These are phyloP conservation scores for Iphiclides podalirius DNA, from an alignment of 2,888 invertebrate species.

Conservation along the genomic window DNA sequence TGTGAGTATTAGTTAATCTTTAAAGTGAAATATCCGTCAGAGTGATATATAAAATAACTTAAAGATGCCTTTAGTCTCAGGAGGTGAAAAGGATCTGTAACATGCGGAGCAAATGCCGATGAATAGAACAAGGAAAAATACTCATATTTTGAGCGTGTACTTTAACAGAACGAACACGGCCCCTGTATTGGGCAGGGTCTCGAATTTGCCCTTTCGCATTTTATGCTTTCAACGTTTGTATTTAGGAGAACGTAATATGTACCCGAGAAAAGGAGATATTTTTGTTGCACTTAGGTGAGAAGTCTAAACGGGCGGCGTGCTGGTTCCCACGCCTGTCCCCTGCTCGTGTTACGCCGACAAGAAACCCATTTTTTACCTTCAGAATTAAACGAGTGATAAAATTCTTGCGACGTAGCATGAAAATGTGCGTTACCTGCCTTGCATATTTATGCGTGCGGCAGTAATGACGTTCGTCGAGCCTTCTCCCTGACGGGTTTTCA, in stretches of 20 bases:
- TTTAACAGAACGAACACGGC: constrained; percentile 66
- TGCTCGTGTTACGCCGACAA: constrained; percentile 70
- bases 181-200: constrained; percentile 71
- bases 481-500: constrained; percentile 59
- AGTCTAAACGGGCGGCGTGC: constrained; percentile 52
- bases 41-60: too few relatives aligned
- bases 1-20: too few relatives aligned
- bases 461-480: constrained; percentile 77
- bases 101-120: constrained; percentile 51
- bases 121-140: constrained; percentile 70
- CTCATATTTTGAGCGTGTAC: constrained; percentile 56
- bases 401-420: constrained; percentile 79
- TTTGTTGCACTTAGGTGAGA: constrained; percentile 71
- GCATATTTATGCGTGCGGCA: constrained; percentile 77
- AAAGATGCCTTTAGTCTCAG: too few relatives aligned
- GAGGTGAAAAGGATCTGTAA: constrained; percentile 49
- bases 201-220: constrained; percentile 52
- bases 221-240: constrained; percentile 54
- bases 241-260: constrained; percentile 73
- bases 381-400: constrained; percentile 79
- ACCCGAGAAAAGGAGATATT: constrained; percentile 67
- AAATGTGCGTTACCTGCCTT: constrained; percentile 80
- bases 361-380: constrained; percentile 72
- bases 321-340: constrained; percentile 71
- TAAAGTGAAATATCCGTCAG: too few relatives aligned